Evolutionary conservation across 2,888 invertebrate genomes (phyloP).

Genomic region (Zonitis immaculata): DNA sequence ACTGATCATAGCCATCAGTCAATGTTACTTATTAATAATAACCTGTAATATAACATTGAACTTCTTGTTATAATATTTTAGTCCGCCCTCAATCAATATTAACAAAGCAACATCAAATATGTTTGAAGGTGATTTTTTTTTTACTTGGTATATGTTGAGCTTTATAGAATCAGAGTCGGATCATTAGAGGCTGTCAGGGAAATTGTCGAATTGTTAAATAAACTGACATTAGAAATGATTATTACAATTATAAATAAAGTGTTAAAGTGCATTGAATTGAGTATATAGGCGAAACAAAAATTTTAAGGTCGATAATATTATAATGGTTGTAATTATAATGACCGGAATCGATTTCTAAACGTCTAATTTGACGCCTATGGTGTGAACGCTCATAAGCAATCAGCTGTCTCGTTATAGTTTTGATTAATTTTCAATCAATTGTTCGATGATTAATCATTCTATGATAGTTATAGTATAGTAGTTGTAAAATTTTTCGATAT

Average conservation of each 20-base stretch:
- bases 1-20: constrained; percentile 27
- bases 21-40: constrained; percentile 34
- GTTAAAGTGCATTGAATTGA: too few relatives aligned
- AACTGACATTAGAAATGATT: too few relatives aligned
- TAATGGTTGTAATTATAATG: constrained; percentile 32
- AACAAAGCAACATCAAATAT: too few relatives aligned
- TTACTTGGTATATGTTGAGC: constrained; percentile 29
- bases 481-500: too few relatives aligned
- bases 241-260: too few relatives aligned
- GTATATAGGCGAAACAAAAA: too few relatives aligned
- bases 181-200: neutral
- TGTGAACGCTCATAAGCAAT: constrained; percentile 49
- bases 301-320: too few relatives aligned
- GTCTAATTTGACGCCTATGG: constrained; percentile 49
- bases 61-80: constrained; percentile 39
- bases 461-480: neutral
- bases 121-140: too few relatives aligned
- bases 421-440: constrained; percentile 52
- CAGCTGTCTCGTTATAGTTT: constrained; percentile 51
- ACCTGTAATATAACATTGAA: constrained; percentile 34
- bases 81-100: constrained; percentile 41
- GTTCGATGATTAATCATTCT: constrained; percentile 47
- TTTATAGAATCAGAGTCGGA: constrained; percentile 23
- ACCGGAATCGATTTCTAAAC: constrained; percentile 36
- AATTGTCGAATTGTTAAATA: too few relatives aligned